Conservation (phyloP, 2,113 vertebrate genomes). For the Plectropomus leopardus region DNA sequence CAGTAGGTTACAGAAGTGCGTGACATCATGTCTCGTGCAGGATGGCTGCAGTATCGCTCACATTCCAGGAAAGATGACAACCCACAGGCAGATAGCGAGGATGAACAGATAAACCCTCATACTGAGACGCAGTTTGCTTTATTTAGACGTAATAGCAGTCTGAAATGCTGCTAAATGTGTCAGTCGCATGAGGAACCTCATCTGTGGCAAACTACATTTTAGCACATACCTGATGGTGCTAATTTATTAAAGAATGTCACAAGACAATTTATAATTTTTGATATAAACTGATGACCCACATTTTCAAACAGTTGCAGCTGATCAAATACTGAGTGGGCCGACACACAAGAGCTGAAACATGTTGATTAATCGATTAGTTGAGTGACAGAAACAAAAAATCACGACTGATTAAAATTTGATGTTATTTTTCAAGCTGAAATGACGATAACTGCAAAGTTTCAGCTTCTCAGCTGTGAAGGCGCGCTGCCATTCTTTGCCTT, state of each 20-base stretch:
- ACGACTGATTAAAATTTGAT: background rate
- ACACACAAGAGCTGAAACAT: background rate
- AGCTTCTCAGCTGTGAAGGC: background rate
- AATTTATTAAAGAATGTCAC: background rate
- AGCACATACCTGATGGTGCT: background rate
- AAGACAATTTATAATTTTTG: background rate
- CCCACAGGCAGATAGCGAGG: background rate
- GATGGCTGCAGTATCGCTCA: slow-evolving; percentile 6
- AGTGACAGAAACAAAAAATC: background rate
- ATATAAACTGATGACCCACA: background rate
- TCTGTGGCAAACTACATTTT: background rate
- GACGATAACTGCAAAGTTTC: background rate
- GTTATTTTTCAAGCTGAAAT: background rate
- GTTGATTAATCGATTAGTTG: background rate
- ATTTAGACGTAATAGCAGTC: slow-evolving; percentile 1
- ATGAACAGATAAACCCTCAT: slow-evolving; percentile 10
- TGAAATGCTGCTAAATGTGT: background rate
- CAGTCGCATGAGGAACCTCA: background rate
- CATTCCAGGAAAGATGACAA: slow-evolving; percentile 38
- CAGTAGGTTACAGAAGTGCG: slow-evolving; percentile 45
- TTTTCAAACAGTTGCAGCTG: background rate
- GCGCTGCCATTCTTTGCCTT: background rate
- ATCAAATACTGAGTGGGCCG: background rate
- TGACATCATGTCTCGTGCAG: slow-evolving; percentile 50
- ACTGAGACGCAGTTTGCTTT: background rate